A percentile compares a stretch with the other conserved stretches of the same genome.
Evolutionary conservation across 2,888 invertebrate genomes (phyloP).

Genomic region (Thera britannica): DNA sequence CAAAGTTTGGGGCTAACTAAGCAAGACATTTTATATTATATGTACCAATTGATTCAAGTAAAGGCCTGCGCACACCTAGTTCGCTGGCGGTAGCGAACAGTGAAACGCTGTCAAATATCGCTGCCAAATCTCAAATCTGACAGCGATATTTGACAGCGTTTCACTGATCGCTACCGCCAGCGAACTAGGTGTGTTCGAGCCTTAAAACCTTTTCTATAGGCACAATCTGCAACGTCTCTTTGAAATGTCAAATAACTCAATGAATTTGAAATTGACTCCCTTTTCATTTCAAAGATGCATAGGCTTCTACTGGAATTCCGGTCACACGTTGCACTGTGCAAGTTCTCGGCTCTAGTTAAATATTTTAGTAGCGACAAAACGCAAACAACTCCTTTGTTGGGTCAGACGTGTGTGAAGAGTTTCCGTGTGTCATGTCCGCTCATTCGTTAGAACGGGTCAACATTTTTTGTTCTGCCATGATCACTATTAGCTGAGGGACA

Average conservation of each 20-base stretch:
- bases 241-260: neutral
- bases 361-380: constrained; percentile 83
- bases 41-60: too few relatives aligned
- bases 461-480: constrained; percentile 81
- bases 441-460: constrained; percentile 77
- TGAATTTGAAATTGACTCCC: neutral
- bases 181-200: too few relatives aligned
- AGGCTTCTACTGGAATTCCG: constrained; percentile 50
- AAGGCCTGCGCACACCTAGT: too few relatives aligned
- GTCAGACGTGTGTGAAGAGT: constrained; percentile 82
- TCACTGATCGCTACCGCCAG: too few relatives aligned
- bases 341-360: constrained; percentile 76
- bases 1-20: too few relatives aligned
- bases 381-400: constrained; percentile 83
- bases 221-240: neutral
- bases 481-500: constrained; percentile 67
- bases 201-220: too few relatives aligned
- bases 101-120: too few relatives aligned
- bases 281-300: constrained; percentile 2
- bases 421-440: constrained; percentile 76
- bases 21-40: too few relatives aligned
- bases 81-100: too few relatives aligned
- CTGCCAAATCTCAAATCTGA: too few relatives aligned
- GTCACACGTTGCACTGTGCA: constrained; percentile 55
- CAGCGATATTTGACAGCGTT: too few relatives aligned